These are phyloP conservation scores for Apamea anceps DNA, from an alignment of 2,888 invertebrate genomes.

Conservation along the genomic window DNA sequence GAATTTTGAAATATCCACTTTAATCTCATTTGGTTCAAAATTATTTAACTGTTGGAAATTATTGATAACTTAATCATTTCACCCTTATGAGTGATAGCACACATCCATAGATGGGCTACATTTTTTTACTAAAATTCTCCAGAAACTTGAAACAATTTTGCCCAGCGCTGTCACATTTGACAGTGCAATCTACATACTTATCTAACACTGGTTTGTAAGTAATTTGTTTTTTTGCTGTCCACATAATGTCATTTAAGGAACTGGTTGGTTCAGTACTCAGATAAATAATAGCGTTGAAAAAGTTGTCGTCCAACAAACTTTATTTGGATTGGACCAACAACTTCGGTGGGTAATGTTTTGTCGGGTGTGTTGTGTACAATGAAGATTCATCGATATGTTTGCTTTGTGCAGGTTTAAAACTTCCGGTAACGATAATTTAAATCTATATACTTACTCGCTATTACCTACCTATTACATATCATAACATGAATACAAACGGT, in stretches of 20 bases:
- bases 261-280: constrained; percentile 52
- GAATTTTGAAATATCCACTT: neutral
- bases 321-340: constrained; percentile 73
- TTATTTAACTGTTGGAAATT: no score
- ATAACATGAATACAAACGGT: constrained; percentile 28
- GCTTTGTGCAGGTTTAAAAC: constrained; percentile 42
- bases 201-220: constrained; percentile 31
- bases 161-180: neutral
- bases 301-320: constrained; percentile 72
- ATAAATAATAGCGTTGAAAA: constrained; percentile 70
- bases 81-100: neutral
- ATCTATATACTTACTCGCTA: neutral
- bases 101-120: neutral
- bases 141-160: neutral
- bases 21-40: neutral
- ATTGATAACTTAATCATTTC: neutral
- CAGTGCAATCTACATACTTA: neutral
- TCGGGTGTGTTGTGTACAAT: constrained; percentile 39
- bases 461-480: neutral
- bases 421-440: constrained; percentile 43
- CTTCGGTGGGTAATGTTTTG: constrained; percentile 66
- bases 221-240: constrained; percentile 32
- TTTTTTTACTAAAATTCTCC: neutral
- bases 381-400: constrained; percentile 58
- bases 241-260: constrained; percentile 50